Evolutionary conservation across 2,797 vertebrate species (phyloP), one percentile per base, ranked within the genome.

Genomic region (Chiroxiphia lanceolata): DNA sequence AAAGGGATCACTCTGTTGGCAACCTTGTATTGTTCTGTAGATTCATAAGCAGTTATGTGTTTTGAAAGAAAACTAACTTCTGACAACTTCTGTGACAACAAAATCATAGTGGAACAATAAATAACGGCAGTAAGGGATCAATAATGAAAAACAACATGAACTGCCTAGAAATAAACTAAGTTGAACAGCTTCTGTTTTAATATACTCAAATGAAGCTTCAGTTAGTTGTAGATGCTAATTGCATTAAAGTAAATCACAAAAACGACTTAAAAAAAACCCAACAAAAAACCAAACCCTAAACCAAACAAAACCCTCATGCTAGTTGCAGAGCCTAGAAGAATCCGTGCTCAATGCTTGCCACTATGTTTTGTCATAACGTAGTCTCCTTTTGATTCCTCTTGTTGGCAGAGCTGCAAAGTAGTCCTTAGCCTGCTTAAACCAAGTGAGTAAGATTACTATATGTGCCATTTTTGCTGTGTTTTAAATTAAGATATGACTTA

Each of bases 181-280:
- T 8, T 75, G 20, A 83, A 51, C 11, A 69, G 65, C 22, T 64
- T 75, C 26, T 18, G 17, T 79, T 87, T 88, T 83, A 54, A 65
- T 20, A 48, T 9, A 81, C 34, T 27, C 19, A 89, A 75, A 64
- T 29, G 18, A 81, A 47, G 10, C 6, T 75, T 65, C 34, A 60
- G 29, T 68, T 80, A 81, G 71, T 23, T 75, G 31, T 47, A 83
- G 34, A 59, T 15, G 22, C 11, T 48, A 81, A 83, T 13, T 45
- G 5, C 25, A 65, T 44, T 48, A 25, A 78, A 74, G 23, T 12
- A 51, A 87, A 50, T 63, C 13, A 44, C 10, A 87, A 76, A 83
- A 38, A 53, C 11, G 0, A 26, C 22, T 59, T 71, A 0, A 31
- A 38, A 64, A 56, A 21, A 6, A 6, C 6, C 1, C n/a, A n/a